Evolutionary conservation across 2,888 invertebrate genomes (phyloP).

Genomic region (Lymantria dispar): DNA sequence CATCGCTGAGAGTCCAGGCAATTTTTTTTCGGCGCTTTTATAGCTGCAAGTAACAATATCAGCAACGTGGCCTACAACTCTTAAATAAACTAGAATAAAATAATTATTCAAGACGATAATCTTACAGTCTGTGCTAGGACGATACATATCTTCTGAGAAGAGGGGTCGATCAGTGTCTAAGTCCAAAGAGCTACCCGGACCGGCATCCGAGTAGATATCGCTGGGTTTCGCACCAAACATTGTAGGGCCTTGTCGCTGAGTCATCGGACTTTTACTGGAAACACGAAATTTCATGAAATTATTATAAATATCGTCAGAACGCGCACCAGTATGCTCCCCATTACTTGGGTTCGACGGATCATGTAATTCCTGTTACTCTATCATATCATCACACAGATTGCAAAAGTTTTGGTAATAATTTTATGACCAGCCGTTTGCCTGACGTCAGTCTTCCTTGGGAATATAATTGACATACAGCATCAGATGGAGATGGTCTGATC

Average conservation of each 20-base stretch:
- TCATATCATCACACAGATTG: too few relatives aligned
- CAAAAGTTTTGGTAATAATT: too few relatives aligned
- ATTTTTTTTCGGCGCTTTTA: background rate
- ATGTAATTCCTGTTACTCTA: too few relatives aligned
- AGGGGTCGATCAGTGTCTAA: slow-evolving; percentile 85
- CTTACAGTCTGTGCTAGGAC: slow-evolving; percentile 41
- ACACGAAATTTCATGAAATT: too few relatives aligned
- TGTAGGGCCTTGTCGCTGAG: slow-evolving; percentile 24
- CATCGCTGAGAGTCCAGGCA: too few relatives aligned
- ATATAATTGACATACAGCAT: too few relatives aligned
- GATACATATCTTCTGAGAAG: slow-evolving; percentile 79
- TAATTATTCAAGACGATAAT: background rate
- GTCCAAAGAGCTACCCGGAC: slow-evolving; percentile 79
- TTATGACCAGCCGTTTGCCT: too few relatives aligned
- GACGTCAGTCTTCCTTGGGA: too few relatives aligned
- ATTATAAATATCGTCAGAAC: too few relatives aligned
- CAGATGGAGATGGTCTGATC: too few relatives aligned
- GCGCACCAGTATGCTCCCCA: too few relatives aligned
- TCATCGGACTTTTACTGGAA: background rate
- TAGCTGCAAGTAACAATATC: background rate
- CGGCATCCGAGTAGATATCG: slow-evolving; percentile 83
- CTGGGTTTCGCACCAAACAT: slow-evolving; percentile 68
- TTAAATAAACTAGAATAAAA: background rate
- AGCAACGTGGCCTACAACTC: background rate
- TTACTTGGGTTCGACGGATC: too few relatives aligned